Percentiles rank a stretch among this genome's conserved stretches.
Conservation (phyloP, 2,113 vertebrate species). For the Myrmecobius fasciatus region DNA sequence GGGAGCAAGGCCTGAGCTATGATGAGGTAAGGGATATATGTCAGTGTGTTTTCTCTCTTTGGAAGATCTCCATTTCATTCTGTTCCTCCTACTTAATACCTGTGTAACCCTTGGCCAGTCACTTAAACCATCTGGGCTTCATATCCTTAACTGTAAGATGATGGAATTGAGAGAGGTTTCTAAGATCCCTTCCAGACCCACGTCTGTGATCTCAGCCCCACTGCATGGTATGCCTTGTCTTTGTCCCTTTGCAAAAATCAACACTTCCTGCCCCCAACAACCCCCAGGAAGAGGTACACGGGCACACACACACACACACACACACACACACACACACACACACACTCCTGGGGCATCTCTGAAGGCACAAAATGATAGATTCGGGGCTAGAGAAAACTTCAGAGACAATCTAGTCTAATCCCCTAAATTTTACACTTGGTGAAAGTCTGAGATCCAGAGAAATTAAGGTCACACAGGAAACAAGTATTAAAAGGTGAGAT, state of each 20-base stretch:
- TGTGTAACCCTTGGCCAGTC: background rate
- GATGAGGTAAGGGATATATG: background rate
- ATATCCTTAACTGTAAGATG: background rate
- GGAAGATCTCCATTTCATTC: background rate
- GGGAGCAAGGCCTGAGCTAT: background rate
- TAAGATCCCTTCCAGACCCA: background rate
- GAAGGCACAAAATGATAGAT: background rate
- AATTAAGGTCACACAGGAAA: background rate
- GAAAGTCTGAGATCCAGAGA: background rate
- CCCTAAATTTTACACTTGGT: background rate
- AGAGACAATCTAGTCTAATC: background rate
- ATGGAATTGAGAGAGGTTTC: background rate
- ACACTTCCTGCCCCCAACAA: background rate
- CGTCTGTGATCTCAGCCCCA: background rate
- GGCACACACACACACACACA: too few relatives aligned
- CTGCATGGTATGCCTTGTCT: background rate
- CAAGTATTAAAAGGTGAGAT: background rate
- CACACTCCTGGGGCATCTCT: background rate
- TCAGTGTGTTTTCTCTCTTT: background rate
- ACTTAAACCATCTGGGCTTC: background rate
- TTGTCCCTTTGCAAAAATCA: background rate
- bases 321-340: background rate
- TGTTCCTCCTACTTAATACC: background rate
- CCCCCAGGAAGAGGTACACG: background rate
- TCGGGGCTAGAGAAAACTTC: background rate